Evolutionary conservation across 64 coral and sea anemone genomes (phyloP), one percentile per base, ranked within the genome.

Genomic region (Acropora yongei): DNA sequence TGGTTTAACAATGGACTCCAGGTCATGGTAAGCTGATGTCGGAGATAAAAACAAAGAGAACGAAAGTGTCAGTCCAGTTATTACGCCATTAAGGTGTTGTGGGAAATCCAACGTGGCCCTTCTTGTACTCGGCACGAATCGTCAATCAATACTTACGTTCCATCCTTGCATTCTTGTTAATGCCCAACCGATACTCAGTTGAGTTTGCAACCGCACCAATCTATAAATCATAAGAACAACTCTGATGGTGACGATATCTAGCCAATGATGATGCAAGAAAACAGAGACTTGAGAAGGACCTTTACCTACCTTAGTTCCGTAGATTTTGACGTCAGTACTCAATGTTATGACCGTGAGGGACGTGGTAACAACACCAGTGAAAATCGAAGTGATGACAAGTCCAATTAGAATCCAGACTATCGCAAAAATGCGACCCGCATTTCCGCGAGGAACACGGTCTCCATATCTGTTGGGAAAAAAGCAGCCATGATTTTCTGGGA

Each of bases 301-400:
- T 55, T 55, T 55, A 55, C 89, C 14, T 46, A 95, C 96, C 86
- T 89, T 90, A 57, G 96, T 92, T 60, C 96, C 93, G 69, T 98
- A 98, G n/a, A 98, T 80, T 57, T 89, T 92, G 41, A 95, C 87
- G 44, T 98, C 96, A 61, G 77, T 95, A 18, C 90, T 95, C 14
- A 98, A 87, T 50, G 96, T 98, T 17, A 95, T 98, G 58, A 93
- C 96, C 4, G 96, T 98, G 41, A 98, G 51, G 2, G 96, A 98
- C 46, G 96, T 95, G 20, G 96, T 98, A 47, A 98, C 93, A 2
- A 98, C 96, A 72, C 96, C 96, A 41, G 96, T 98, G 78, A 94
- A 95, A 61, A 98, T 94, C 18, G 96, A 98, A 2, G 93, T 98
- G 86, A 98, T 95, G 44, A 98, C 93, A 45, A 98, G 90, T 17